These are phyloP conservation scores for Cosmorhoe ocellata DNA, from an alignment of 2,888 invertebrate species.

Conservation along the genomic window DNA sequence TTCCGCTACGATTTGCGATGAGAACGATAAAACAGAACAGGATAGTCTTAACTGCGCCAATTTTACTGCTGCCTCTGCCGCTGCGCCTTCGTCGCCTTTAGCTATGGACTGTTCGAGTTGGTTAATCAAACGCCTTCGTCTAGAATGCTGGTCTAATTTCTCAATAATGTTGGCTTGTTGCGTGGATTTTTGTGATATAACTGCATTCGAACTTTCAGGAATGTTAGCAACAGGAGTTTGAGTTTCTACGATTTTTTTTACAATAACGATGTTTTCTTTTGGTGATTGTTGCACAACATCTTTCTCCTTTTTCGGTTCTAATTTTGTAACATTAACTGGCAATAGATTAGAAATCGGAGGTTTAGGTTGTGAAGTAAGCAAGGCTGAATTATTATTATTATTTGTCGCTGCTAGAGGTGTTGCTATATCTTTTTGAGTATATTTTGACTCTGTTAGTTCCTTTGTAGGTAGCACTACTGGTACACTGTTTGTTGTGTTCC, in stretches of 20 bases:
- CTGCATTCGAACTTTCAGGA: not conserved
- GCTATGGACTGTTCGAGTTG: constrained; percentile 90
- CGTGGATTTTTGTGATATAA: constrained; percentile 4
- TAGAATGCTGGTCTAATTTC: constrained; percentile 51
- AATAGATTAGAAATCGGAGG: not conserved
- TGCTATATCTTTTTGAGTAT: constrained; percentile 5
- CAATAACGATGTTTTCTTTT: constrained; percentile 20
- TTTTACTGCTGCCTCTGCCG: constrained; percentile 89
- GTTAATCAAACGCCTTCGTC: constrained; percentile 80
- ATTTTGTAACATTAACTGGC: constrained; percentile 3
- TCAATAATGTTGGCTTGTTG: constrained; percentile 10
- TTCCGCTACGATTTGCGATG: constrained; percentile 67
- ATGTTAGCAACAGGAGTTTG: not conserved
- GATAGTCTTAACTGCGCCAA: constrained; percentile 89
- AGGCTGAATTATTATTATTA: not conserved
- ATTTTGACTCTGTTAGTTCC: constrained; percentile 11
- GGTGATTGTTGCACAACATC: constrained; percentile 12
- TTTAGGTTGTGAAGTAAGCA: constrained; percentile 4
- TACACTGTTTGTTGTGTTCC: constrained; percentile 23
- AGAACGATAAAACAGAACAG: constrained; percentile 84
- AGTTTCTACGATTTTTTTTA: constrained; percentile 12
- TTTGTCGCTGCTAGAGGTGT: constrained; percentile 1
- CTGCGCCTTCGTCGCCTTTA: constrained; percentile 88
- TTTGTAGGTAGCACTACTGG: constrained; percentile 7
- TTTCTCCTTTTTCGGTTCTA: constrained; percentile 13